A percentile compares a stretch with the other conserved stretches of the same genome.
Conservation (phyloP, 2,888 invertebrate species). For the Tipula confusa region DNA sequence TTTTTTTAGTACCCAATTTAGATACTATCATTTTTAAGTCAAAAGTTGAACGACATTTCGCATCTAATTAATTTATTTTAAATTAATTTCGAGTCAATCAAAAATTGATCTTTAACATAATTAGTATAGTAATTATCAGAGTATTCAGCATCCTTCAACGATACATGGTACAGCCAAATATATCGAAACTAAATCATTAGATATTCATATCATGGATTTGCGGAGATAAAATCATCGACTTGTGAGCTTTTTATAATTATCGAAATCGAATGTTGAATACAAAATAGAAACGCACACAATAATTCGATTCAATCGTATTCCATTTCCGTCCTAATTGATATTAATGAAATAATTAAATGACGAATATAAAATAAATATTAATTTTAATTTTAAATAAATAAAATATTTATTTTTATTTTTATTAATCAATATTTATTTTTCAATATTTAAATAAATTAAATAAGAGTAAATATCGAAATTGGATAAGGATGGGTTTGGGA, state of each 20-base stretch:
- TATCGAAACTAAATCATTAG: background rate
- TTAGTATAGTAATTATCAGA: background rate
- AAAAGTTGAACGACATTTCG: background rate
- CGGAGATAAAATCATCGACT: background rate
- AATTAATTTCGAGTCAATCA: background rate
- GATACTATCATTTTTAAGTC: background rate
- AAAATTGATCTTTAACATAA: background rate
- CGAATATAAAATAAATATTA: no score
- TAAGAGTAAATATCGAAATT: no score
- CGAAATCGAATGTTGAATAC: conserved; percentile 1
- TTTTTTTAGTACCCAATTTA: background rate
- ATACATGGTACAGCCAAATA: background rate
- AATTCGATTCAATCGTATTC: background rate
- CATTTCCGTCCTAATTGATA: background rate
- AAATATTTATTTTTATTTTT: no score
- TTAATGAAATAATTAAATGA: no score
- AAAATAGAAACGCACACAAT: background rate
- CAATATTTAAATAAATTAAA: no score
- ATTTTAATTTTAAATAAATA: no score
- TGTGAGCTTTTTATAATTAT: background rate
- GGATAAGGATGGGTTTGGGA: no score
- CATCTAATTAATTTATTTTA: background rate
- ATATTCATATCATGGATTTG: background rate
- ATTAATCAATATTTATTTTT: no score
- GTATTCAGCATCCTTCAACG: background rate